phyloP scores from a whole-genome alignment of 1,140 invertebrate species.

The Sesamia nonagrioides region DNA sequence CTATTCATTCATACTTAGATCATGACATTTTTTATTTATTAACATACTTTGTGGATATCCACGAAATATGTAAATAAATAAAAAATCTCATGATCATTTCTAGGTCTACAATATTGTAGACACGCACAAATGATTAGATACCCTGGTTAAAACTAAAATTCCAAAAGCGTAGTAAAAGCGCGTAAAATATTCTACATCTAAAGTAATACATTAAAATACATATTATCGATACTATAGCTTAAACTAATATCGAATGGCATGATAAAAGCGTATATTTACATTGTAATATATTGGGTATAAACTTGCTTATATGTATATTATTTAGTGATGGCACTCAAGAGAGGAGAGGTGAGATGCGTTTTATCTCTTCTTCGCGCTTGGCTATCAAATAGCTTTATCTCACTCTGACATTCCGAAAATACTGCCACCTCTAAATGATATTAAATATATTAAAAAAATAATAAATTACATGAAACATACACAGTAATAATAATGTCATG shows the following conservation, averaged over 20 bases:
- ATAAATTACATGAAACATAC: not conserved
- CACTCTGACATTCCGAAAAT: not conserved
- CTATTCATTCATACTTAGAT: too few relatives aligned
- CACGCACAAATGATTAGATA: not conserved
- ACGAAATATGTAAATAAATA: too few relatives aligned
- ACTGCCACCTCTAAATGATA: not conserved
- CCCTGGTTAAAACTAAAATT: not conserved
- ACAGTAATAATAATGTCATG: not conserved
- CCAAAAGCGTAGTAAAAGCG: not conserved
- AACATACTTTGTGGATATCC: too few relatives aligned
- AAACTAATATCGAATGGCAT: slow-evolving; percentile 35
- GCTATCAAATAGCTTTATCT: too few relatives aligned
- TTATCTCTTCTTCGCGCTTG: not conserved
- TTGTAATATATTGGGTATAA: not conserved
- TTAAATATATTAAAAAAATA: not conserved
- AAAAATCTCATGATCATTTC: too few relatives aligned
- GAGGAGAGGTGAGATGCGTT: not conserved
- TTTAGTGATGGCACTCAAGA: not conserved
- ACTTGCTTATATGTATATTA: not conserved
- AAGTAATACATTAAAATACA: not conserved
- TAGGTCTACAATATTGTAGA: too few relatives aligned
- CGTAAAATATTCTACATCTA: not conserved
- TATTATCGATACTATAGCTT: not conserved
- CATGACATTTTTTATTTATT: too few relatives aligned
- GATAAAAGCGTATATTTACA: slow-evolving; percentile 12